phyloP scores from a whole-genome alignment of 2,797 vertebrate genomes.

The Atherinosoma microstoma region DNA sequence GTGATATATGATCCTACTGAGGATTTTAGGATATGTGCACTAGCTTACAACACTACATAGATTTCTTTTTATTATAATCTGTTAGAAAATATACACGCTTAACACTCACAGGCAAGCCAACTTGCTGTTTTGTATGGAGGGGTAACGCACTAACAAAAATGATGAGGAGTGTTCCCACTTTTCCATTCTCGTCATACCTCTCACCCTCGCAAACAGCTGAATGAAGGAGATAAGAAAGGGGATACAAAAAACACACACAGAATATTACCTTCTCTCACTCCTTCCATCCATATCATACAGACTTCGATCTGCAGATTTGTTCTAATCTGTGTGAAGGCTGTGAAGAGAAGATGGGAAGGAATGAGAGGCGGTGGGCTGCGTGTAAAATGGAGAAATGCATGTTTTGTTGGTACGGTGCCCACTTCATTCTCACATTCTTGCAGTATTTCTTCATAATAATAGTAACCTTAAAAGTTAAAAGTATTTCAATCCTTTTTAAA shows the following conservation, averaged over 20 bases:
- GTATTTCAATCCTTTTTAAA: not conserved
- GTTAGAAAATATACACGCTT: slow-evolving; percentile 8
- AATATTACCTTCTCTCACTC: slow-evolving; percentile 39
- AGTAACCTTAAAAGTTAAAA: not conserved
- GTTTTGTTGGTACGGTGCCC: slow-evolving; percentile 20
- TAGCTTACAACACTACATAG: not conserved
- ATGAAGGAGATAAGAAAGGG: slow-evolving; percentile 74
- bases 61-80: not conserved
- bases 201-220: slow-evolving; percentile 61
- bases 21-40: slow-evolving; percentile 5
- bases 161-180: slow-evolving; percentile 42
- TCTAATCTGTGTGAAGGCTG: slow-evolving; percentile 41
- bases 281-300: slow-evolving; percentile 50
- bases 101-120: slow-evolving; percentile 25
- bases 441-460: not conserved
- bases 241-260: slow-evolving; percentile 26
- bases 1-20: not conserved
- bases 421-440: slow-evolving; percentile 6
- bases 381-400: slow-evolving; percentile 20
- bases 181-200: slow-evolving; percentile 19
- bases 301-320: slow-evolving; percentile 59
- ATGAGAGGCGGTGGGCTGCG: slow-evolving; percentile 20
- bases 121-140: slow-evolving; percentile 75
- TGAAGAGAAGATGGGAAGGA: slow-evolving; percentile 43
- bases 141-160: slow-evolving; percentile 60